Evolutionary conservation across 1,140 invertebrate species (phyloP), one percentile per base, ranked within the genome.

Genomic region (Heliconius hermathena): DNA sequence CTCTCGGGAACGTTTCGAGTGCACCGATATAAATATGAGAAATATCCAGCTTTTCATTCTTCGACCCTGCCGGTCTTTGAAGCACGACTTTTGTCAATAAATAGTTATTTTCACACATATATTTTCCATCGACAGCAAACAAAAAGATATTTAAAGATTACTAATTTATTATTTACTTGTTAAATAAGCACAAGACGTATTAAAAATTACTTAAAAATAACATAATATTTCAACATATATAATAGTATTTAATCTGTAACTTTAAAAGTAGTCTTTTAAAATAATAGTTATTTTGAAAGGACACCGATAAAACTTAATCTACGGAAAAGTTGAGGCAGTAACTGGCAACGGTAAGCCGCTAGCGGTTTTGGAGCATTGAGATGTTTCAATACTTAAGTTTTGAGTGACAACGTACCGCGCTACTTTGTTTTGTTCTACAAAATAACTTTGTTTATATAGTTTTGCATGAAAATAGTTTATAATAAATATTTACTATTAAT

Each of bases 11-110:
- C 90, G 91, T 92, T 93, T 94, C 85, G 88, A 93, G 89, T 92
- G 90, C 91, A 93, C 88, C 83, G 83, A 92, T 88, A 92, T 93
- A 92, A 93, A 93, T 94, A 94, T 94, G 92, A 92, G 89, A 93
- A 89, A 92, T 93, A 90, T 92, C 85, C 88, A 89, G 86, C 88
- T 93, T 93, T 92, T 92, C 92, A 88, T 89, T 89, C 89, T 54
- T 71, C 66, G 20, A 76, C 33, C 49, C 20, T 41, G 22, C 74
- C 29, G 57, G 20, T 70, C 38, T 29, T 16, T 74, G 41, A 8
- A 33, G 18, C 8, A 46, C 49, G 36, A 72, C 71, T 33, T 38
- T n/a, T 38, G 33, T 66, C 60, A 66, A 66, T 66, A 66, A 29
- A 29, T 66, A 11, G 26, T 29, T 52, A 20, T 52, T 20, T 52